phyloP scores from a whole-genome alignment of 1,140 invertebrate species.

The Gryllus bimaculatus region DNA sequence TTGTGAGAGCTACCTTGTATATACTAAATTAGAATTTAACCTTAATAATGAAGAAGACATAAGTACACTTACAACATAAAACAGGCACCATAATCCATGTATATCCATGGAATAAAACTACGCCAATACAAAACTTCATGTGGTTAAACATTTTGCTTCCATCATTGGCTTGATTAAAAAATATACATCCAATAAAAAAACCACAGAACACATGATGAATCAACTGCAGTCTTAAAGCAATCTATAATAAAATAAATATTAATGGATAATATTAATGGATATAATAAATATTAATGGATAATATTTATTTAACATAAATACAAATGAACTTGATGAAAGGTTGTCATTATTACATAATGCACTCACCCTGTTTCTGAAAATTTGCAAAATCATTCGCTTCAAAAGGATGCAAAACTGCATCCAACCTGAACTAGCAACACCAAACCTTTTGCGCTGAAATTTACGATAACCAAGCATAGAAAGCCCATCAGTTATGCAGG shows the following conservation, averaged over 20 bases:
- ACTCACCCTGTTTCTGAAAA: conserved; percentile 31
- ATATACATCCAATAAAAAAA: conserved; percentile 44
- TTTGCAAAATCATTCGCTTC: conserved; percentile 31
- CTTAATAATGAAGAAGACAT: background rate
- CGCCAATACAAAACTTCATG: conserved; percentile 52
- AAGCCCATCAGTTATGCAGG: background rate
- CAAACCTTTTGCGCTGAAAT: conserved; percentile 22
- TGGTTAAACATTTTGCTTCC: conserved; percentile 54
- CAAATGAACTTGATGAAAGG: background rate
- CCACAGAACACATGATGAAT: conserved; percentile 48
- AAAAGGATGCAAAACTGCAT: conserved; percentile 32
- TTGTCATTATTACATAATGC: background rate
- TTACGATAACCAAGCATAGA: background rate
- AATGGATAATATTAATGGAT: conserved; percentile 1
- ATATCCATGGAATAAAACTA: conserved; percentile 51
- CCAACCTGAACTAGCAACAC: conserved; percentile 27
- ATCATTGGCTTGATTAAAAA: conserved; percentile 48
- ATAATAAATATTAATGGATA: conserved; percentile 16
- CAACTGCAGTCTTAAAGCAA: conserved; percentile 46
- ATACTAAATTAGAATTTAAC: too few relatives aligned
- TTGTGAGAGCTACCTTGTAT: too few relatives aligned
- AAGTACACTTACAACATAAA: conserved; percentile 28
- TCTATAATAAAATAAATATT: conserved; percentile 24
- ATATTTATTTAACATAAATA: background rate
- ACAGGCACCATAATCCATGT: conserved; percentile 55